Conservation (phyloP, 2,797 vertebrate species). For the Acanthornis magna region DNA sequence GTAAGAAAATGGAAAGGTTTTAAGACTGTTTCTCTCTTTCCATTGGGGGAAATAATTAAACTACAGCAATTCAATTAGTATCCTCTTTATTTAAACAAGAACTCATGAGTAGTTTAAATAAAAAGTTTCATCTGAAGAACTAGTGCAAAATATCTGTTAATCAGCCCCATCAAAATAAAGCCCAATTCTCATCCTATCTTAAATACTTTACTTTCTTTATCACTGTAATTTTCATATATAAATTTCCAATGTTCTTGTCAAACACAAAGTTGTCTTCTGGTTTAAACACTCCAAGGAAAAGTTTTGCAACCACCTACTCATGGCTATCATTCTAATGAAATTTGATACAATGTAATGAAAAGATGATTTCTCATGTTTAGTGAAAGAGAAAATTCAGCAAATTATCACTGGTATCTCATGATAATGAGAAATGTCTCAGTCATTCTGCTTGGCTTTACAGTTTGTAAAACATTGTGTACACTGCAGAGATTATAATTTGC, state of each 20-base stretch:
- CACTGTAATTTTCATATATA: background rate
- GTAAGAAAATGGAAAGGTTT: background rate
- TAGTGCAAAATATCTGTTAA: background rate
- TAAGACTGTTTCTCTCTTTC: background rate
- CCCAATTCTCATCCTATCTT: background rate
- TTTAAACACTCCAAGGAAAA: background rate
- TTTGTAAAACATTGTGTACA: background rate
- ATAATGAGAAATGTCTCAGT: background rate
- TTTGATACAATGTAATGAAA: background rate
- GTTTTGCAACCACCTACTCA: background rate
- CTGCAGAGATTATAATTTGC: background rate
- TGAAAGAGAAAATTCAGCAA: background rate
- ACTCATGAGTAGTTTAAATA: background rate
- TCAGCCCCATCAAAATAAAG: background rate
- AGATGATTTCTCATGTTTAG: background rate
- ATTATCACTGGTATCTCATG: background rate
- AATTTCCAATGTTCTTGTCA: background rate
- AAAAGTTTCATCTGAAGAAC: conserved; percentile 19
- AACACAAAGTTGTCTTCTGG: background rate
- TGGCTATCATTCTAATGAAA: background rate
- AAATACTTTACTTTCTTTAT: background rate
- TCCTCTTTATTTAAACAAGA: conserved; percentile 24
- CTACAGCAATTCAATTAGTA: conserved; percentile 30
- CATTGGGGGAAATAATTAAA: background rate
- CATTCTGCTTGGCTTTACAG: background rate